phyloP scores from a whole-genome alignment of 2,113 vertebrate genomes.

The Rhizomys pruinosus region DNA sequence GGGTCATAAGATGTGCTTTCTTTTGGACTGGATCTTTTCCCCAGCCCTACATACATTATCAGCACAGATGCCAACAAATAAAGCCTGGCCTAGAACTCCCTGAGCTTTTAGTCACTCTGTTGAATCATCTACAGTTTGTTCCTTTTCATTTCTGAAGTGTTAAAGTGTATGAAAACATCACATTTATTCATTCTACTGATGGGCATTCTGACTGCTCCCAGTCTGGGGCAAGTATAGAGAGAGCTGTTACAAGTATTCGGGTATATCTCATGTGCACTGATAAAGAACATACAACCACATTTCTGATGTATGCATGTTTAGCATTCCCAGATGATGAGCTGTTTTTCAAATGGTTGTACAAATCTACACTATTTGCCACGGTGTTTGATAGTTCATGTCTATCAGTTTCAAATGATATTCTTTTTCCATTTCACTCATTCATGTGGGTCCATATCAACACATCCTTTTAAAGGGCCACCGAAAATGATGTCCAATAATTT shows the following conservation, averaged over 20 bases:
- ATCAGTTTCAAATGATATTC: not conserved
- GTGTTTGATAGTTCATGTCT: not conserved
- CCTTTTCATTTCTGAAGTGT: not conserved
- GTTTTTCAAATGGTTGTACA: no score
- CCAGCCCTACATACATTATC: not conserved
- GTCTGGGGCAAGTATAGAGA: not conserved
- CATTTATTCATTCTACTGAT: not conserved
- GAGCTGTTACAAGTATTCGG: constrained; percentile 6
- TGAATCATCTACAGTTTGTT: not conserved
- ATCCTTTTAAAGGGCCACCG: not conserved
- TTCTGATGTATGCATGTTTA: not conserved
- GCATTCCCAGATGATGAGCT: no score
- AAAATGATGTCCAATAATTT: constrained; percentile 3
- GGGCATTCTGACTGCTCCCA: not conserved
- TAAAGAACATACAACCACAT: not conserved
- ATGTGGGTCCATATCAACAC: not conserved
- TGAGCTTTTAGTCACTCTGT: not conserved
- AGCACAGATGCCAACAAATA: constrained; percentile 30
- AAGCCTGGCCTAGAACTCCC: constrained; percentile 1
- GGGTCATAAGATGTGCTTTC: not conserved
- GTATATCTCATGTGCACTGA: not conserved
- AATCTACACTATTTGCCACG: not conserved
- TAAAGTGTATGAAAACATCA: not conserved
- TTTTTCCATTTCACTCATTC: not conserved
- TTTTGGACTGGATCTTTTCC: not conserved